phyloP scores from a whole-genome alignment of 2,113 vertebrate species.

The Lophura nycthemera region DNA sequence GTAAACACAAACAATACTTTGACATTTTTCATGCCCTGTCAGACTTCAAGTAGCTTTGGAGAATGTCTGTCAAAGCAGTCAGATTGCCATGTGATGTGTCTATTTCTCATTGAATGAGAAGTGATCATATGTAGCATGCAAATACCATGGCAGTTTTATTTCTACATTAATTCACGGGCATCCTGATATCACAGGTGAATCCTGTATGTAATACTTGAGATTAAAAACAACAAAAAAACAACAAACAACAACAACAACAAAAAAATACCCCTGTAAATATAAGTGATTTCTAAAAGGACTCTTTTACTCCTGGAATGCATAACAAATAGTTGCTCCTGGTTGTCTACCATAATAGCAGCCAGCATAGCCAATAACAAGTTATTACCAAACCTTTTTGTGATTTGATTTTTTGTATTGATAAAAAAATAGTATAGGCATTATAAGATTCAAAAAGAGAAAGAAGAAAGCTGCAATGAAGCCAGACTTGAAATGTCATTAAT shows the following conservation, averaged over 20 bases:
- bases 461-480: neutral
- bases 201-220: neutral
- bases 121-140: neutral
- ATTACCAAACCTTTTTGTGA: neutral
- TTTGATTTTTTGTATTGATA: neutral
- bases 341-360: neutral
- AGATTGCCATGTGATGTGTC: neutral
- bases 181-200: neutral
- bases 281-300: neutral
- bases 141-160: neutral
- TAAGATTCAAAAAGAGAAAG: neutral
- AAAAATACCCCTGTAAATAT: neutral
- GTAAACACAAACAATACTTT: neutral
- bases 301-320: neutral
- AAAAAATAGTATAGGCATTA: neutral
- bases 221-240: neutral
- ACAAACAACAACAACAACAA: no score
- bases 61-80: neutral
- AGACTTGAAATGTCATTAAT: neutral
- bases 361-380: neutral
- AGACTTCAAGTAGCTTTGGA: neutral
- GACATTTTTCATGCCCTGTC: neutral
- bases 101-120: neutral
- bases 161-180: neutral
- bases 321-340: neutral